These are phyloP conservation scores for Tetragnatha montana DNA, from an alignment of 2,888 invertebrate species.

Conservation along the genomic window DNA sequence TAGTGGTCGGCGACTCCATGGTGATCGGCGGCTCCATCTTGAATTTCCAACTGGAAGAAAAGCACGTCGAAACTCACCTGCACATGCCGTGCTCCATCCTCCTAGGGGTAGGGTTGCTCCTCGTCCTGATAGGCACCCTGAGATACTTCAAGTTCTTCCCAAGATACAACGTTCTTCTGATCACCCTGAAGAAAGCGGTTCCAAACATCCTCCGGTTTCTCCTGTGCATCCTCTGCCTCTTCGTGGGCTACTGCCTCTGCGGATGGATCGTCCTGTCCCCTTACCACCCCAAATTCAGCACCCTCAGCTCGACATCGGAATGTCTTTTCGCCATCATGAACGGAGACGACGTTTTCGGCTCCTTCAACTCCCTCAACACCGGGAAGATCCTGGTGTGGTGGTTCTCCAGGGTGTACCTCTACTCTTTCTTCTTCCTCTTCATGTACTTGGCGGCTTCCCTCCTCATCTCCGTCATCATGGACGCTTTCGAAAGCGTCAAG, in stretches of 20 bases:
- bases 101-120: constrained; percentile 93
- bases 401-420: constrained; percentile 95
- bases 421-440: constrained; percentile 95
- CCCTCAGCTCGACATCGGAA: constrained; percentile 93
- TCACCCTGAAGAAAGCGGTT: constrained; percentile 95
- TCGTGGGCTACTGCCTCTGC: constrained; percentile 97
- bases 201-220: constrained; percentile 96
- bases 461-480: constrained; percentile 98
- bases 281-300: constrained; percentile 96
- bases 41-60: constrained; percentile 93
- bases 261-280: constrained; percentile 99
- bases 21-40: constrained; percentile 94
- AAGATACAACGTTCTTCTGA: constrained; percentile 96
- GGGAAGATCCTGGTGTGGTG: constrained; percentile 88
- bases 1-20: constrained; percentile 93
- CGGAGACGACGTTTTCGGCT: constrained; percentile 99
- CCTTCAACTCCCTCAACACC: constrained; percentile 92
- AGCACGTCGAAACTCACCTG: constrained; percentile 86
- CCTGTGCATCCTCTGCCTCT: constrained; percentile 92
- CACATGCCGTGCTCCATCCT: constrained; percentile 97
- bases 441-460: constrained; percentile 98
- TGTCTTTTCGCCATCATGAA: constrained; percentile 97
- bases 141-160: constrained; percentile 98
- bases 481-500: constrained; percentile 98
- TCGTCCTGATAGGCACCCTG: constrained; percentile 98